A percentile compares a stretch with the other conserved stretches of the same genome.
Conservation (phyloP, 2,888 invertebrate species). For the Morinoia aosen region DNA sequence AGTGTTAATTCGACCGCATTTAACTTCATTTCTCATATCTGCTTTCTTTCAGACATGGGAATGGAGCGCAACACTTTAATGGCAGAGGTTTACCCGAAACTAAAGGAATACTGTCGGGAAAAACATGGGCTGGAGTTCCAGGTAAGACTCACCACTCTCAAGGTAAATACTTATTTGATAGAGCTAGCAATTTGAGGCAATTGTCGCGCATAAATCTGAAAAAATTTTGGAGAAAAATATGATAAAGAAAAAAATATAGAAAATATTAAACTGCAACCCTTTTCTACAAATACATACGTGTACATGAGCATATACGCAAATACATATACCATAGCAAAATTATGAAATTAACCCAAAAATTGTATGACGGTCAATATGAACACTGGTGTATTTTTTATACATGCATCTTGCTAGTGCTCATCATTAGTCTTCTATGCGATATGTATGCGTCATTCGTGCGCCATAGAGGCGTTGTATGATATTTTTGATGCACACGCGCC, state of each 20-base stretch:
- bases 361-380: too few relatives aligned
- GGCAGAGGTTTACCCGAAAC: conserved; percentile 97
- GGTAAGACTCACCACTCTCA: conserved; percentile 74
- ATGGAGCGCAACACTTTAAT: conserved; percentile 97
- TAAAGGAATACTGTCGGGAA: conserved; percentile 97
- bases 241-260: not conserved
- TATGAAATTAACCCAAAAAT: too few relatives aligned
- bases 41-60: conserved; percentile 83
- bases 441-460: too few relatives aligned
- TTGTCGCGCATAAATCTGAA: too few relatives aligned
- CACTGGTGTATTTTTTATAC: too few relatives aligned
- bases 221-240: not conserved
- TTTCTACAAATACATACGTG: not conserved
- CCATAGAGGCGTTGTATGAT: too few relatives aligned
- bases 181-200: not conserved
- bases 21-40: not conserved
- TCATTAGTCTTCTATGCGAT: too few relatives aligned
- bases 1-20: not conserved
- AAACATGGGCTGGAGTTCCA: conserved; percentile 98
- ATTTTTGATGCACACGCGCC: too few relatives aligned
- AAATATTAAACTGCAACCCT: not conserved
- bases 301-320: not conserved
- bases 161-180: not conserved
- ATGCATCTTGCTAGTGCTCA: too few relatives aligned
- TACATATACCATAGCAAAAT: not conserved